These are phyloP conservation scores for Eupithecia inturbata DNA, from an alignment of 2,888 invertebrate species.

Conservation along the genomic window DNA sequence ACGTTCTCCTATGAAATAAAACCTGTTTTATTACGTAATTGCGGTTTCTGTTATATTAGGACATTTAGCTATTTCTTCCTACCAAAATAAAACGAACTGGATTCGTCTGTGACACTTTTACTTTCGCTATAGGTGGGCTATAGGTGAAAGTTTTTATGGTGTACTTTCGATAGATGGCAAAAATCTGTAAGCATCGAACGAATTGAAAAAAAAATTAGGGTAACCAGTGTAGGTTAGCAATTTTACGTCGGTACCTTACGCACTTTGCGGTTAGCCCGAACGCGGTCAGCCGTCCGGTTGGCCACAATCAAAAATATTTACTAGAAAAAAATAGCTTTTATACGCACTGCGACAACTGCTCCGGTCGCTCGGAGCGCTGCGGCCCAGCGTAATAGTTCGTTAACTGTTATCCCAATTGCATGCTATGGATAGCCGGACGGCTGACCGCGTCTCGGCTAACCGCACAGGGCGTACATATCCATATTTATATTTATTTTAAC, in stretches of 20 bases:
- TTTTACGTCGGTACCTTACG: neutral
- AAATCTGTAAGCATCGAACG: neutral
- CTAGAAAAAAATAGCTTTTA: too few relatives aligned
- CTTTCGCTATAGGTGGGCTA: conserved; percentile 46
- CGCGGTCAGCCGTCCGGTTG: too few relatives aligned
- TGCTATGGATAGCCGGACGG: too few relatives aligned
- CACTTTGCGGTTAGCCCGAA: too few relatives aligned
- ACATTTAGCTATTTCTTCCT: conserved; percentile 25
- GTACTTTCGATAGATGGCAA: conserved; percentile 27
- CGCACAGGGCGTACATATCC: too few relatives aligned
- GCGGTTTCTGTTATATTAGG: conserved; percentile 9
- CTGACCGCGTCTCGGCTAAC: too few relatives aligned
- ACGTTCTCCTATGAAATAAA: neutral
- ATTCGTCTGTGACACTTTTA: conserved; percentile 70
- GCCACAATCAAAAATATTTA: too few relatives aligned
- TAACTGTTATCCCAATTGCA: too few relatives aligned
- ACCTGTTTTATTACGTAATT: conserved; percentile 35
- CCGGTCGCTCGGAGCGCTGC: too few relatives aligned
- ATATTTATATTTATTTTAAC: neutral
- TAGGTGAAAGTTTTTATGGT: conserved; percentile 50
- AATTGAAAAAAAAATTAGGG: neutral
- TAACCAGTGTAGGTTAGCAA: neutral
- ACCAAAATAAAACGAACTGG: conserved; percentile 50
- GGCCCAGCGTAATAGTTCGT: too few relatives aligned
- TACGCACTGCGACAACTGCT: too few relatives aligned